A percentile compares a stretch with the other conserved stretches of the same genome.
Evolutionary conservation across 2,113 vertebrate species (phyloP).

Genomic region (Hydrochoerus hydrochaeris): DNA sequence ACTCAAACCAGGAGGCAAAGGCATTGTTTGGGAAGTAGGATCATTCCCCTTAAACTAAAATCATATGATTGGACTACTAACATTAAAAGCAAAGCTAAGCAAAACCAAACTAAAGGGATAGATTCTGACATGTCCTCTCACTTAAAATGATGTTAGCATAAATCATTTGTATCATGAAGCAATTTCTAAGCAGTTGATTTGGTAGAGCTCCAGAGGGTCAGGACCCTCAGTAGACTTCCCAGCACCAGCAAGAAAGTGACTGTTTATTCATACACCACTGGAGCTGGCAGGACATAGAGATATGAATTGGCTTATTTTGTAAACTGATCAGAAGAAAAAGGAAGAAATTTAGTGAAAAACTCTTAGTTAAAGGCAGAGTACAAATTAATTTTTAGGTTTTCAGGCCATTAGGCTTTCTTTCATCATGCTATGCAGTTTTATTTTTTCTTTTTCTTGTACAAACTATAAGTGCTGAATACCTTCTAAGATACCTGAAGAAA

Average conservation of each 20-base stretch:
- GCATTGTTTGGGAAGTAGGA: neutral
- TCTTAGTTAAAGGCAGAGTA: neutral
- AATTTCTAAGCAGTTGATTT: neutral
- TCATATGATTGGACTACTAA: neutral
- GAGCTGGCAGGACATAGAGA: neutral
- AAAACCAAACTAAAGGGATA: neutral
- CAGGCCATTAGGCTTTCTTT: neutral
- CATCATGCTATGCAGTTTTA: neutral
- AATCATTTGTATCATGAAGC: neutral
- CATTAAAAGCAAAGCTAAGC: neutral
- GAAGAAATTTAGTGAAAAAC: neutral
- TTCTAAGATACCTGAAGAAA: neutral
- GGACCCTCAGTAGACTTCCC: neutral
- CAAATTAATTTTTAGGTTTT: neutral
- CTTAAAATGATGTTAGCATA: neutral
- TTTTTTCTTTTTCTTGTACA: neutral
- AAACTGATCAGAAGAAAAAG: neutral
- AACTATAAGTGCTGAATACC: neutral
- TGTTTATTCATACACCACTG: neutral
- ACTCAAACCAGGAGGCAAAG: neutral
- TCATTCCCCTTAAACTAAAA: neutral
- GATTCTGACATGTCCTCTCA: neutral
- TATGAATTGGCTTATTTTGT: neutral
- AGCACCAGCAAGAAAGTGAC: neutral
- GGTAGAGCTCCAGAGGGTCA: neutral